A percentile compares a stretch with the other conserved stretches of the same genome.
Conservation (phyloP, 2,113 vertebrate genomes). For the Cyphomyrus discorhynchus region DNA sequence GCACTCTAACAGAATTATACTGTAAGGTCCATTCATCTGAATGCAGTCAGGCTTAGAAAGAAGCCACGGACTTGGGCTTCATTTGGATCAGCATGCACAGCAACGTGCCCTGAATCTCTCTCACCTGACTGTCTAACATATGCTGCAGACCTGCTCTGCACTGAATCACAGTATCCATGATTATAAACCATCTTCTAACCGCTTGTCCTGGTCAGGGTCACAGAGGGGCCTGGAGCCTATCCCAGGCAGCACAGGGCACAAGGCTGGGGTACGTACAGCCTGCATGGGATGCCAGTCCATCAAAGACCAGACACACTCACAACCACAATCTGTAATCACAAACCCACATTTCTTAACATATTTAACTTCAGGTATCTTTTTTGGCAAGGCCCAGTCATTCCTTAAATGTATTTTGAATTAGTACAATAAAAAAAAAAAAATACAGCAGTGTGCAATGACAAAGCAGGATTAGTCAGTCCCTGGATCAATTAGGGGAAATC, state of each 20-base stretch:
- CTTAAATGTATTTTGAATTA: background rate
- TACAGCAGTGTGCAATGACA: background rate
- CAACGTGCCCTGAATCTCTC: background rate
- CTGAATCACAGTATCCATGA: background rate
- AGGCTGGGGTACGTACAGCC: background rate
- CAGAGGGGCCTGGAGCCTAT: background rate
- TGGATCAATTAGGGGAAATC: background rate
- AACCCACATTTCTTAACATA: background rate
- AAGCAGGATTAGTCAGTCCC: background rate
- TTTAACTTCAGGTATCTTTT: background rate
- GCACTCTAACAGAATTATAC: background rate
- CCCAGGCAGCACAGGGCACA: background rate
- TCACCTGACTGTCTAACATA: background rate
- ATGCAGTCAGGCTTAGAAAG: background rate
- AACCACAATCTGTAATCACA: background rate
- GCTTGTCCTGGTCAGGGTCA: background rate
- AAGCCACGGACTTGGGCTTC: background rate
- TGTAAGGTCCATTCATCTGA: constrained; percentile 2
- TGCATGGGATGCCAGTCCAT: background rate
- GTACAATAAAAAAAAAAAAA: background rate
- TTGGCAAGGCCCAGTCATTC: background rate
- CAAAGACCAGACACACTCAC: background rate
- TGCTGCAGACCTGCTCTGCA: background rate
- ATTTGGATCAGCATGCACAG: background rate
- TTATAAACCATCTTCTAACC: background rate